Percentiles rank a stretch among this genome's conserved stretches.
These are phyloP conservation scores for Cryptus armator DNA, from an alignment of 2,888 invertebrate species.

Conservation along the genomic window DNA sequence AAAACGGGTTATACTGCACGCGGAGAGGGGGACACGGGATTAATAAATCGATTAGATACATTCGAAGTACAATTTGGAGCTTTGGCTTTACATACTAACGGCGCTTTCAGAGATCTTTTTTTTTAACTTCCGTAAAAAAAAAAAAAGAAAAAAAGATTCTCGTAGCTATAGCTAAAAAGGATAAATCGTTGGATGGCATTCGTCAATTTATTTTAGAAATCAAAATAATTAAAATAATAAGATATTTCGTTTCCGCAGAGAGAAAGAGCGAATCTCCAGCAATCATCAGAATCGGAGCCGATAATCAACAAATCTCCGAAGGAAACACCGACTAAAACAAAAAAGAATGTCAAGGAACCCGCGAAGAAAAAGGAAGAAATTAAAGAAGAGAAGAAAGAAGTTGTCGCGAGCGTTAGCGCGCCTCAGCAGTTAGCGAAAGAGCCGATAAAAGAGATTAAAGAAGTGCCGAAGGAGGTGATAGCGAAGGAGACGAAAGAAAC, in stretches of 20 bases:
- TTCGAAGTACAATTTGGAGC: slow-evolving; percentile 4
- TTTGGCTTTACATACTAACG: background rate
- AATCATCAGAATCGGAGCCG: slow-evolving; percentile 75
- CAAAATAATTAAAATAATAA: background rate
- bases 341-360: slow-evolving; percentile 79
- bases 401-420: slow-evolving; percentile 48
- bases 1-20: background rate
- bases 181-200: no score
- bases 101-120: background rate
- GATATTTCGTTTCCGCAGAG: slow-evolving; percentile 72
- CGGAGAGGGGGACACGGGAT: background rate
- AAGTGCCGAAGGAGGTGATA: slow-evolving; percentile 77
- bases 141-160: background rate
- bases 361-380: slow-evolving; percentile 77
- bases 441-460: slow-evolving; percentile 75
- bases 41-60: background rate
- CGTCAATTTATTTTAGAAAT: background rate
- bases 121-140: background rate
- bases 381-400: slow-evolving; percentile 80
- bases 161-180: background rate
- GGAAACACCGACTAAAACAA: slow-evolving; percentile 81
- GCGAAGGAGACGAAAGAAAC: slow-evolving; percentile 75
- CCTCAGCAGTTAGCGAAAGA: slow-evolving; percentile 76
- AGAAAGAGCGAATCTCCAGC: slow-evolving; percentile 80
- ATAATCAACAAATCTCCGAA: slow-evolving; percentile 81